These are phyloP conservation scores for Sorex maritimensis DNA, from an alignment of 2,797 vertebrate genomes.

Conservation along the genomic window DNA sequence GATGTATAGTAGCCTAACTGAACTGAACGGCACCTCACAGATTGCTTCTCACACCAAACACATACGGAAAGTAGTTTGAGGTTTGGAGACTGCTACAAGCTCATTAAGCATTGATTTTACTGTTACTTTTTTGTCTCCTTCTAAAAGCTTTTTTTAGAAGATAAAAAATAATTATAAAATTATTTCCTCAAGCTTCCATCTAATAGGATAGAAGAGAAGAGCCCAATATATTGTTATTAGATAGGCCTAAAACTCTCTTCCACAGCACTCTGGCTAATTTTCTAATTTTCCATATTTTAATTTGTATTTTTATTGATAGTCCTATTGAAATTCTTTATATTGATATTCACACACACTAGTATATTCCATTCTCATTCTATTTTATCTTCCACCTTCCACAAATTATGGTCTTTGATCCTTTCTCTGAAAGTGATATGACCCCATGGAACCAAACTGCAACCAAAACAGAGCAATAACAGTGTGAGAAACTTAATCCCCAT, in stretches of 20 bases:
- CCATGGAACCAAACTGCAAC: neutral
- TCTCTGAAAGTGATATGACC: neutral
- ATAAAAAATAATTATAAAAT: constrained; percentile 51
- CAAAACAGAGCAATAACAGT: neutral
- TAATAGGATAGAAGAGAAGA: neutral
- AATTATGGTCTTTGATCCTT: constrained; percentile 1
- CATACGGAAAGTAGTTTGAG: neutral
- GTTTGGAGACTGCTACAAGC: neutral
- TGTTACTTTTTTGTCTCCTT: constrained; percentile 17
- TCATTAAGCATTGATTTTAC: neutral
- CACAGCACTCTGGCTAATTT: neutral
- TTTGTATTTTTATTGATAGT: neutral
- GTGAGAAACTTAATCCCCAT: neutral
- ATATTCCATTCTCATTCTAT: neutral
- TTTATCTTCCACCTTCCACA: neutral
- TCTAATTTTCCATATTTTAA: neutral
- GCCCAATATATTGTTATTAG: neutral
- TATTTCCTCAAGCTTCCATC: neutral
- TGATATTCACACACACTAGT: neutral
- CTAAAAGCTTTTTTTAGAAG: constrained; percentile 53
- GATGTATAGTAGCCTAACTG: neutral
- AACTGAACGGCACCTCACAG: neutral
- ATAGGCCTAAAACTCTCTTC: neutral
- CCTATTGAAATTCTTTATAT: no score
- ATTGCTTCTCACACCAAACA: neutral